Percentiles rank a stretch among this genome's conserved stretches.
Conservation (phyloP, 2,113 vertebrate species). For the Hippocampus guttulatus region DNA sequence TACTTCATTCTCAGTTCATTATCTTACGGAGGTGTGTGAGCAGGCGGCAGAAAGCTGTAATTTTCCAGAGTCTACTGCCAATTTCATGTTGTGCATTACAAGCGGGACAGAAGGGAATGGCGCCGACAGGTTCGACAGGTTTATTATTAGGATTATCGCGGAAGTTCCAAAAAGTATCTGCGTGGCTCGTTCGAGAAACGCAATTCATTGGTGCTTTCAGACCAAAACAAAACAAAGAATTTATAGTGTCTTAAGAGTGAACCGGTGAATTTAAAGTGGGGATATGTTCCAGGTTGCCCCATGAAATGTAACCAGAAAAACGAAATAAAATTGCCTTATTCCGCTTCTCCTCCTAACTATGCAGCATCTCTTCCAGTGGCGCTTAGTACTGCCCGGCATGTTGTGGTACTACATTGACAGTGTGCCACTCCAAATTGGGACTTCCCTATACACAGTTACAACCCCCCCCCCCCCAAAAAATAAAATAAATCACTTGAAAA, state of each 20-base stretch:
- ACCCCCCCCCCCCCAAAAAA: too few species aligned
- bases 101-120: neutral
- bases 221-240: neutral
- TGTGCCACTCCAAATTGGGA: too few species aligned
- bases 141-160: neutral
- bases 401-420: too few species aligned
- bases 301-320: neutral
- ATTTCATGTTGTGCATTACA: neutral
- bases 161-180: neutral
- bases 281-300: neutral
- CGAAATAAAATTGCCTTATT: too few species aligned
- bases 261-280: neutral
- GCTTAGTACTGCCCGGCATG: too few species aligned
- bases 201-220: neutral
- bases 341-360: neutral
- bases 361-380: too few species aligned
- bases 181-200: neutral
- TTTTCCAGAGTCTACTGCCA: neutral
- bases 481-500: too few species aligned
- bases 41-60: neutral
- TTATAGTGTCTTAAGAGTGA: neutral
- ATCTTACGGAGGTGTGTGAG: neutral
- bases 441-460: too few species aligned
- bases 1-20: neutral
- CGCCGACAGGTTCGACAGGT: neutral